These are phyloP conservation scores for Trachops cirrhosus DNA, from an alignment of 2,797 vertebrate species.

Conservation along the genomic window DNA sequence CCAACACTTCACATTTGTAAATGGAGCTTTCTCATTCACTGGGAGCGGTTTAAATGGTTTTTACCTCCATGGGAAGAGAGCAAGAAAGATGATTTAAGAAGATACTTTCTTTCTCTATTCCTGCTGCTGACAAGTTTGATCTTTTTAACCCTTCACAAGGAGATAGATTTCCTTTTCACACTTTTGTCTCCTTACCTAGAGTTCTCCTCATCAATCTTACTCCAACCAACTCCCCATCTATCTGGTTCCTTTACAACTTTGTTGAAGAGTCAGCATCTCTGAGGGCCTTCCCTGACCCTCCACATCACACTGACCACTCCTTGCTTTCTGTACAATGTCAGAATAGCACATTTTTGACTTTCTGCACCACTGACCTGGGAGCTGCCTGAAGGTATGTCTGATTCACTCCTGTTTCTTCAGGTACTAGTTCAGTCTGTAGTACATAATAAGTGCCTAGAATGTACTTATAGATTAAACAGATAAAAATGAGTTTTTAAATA, in stretches of 20 bases:
- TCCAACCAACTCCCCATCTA: neutral
- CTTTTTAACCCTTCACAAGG: neutral
- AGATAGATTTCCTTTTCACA: neutral
- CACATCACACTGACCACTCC: neutral
- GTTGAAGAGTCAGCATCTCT: neutral
- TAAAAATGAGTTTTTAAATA: conserved; percentile 9
- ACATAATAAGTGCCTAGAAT: neutral
- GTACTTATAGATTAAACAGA: neutral
- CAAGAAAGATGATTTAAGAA: neutral
- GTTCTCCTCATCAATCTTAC: neutral
- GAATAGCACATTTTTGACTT: neutral
- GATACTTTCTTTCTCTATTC: neutral
- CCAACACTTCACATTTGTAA: neutral
- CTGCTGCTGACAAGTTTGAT: neutral
- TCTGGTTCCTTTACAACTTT: neutral
- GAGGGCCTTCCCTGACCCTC: neutral
- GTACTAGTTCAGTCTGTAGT: neutral
- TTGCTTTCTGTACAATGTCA: neutral
- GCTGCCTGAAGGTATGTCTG: neutral
- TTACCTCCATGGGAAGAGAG: neutral
- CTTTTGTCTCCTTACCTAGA: neutral
- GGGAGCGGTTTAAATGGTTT: neutral
- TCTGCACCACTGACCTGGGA: neutral
- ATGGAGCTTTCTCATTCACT: neutral
- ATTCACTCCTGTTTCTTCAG: neutral